phyloP scores from a whole-genome alignment of 2,888 invertebrate genomes.

The Craniophora ligustri region DNA sequence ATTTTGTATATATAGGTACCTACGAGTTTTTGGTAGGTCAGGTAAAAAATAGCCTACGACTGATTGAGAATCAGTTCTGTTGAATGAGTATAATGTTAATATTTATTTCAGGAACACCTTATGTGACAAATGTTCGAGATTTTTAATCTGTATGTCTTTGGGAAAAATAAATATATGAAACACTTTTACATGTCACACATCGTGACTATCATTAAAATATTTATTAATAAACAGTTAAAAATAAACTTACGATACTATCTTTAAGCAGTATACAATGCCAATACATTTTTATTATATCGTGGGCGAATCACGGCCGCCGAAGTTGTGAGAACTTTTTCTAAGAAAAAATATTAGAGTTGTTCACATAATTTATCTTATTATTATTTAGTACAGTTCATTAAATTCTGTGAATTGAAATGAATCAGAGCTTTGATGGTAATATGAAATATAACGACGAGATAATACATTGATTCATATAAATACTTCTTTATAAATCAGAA shows the following conservation, averaged over 20 bases:
- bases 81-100: background rate
- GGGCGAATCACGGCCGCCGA: conserved; percentile 39
- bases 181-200: conserved; percentile 14
- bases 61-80: too few species aligned
- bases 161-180: conserved; percentile 10
- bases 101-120: background rate
- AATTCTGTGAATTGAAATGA: conserved; percentile 22
- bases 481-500: background rate
- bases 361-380: conserved; percentile 17
- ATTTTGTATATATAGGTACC: too few species aligned
- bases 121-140: conserved; percentile 8
- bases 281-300: conserved; percentile 42
- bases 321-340: conserved; percentile 16
- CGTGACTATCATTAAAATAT: conserved; percentile 36
- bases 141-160: conserved; percentile 3
- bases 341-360: conserved; percentile 17
- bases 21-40: too few species aligned
- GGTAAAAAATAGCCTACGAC: too few species aligned
- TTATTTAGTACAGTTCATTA: conserved; percentile 19
- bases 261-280: conserved; percentile 37
- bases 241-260: conserved; percentile 42
- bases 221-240: conserved; percentile 52
- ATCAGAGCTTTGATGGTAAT: conserved; percentile 8
- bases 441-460: background rate
- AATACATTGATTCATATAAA: background rate